Evolutionary conservation across 2,113 vertebrate species (phyloP), one percentile per base, ranked within the genome.

Genomic region (Heteronetta atricapilla): DNA sequence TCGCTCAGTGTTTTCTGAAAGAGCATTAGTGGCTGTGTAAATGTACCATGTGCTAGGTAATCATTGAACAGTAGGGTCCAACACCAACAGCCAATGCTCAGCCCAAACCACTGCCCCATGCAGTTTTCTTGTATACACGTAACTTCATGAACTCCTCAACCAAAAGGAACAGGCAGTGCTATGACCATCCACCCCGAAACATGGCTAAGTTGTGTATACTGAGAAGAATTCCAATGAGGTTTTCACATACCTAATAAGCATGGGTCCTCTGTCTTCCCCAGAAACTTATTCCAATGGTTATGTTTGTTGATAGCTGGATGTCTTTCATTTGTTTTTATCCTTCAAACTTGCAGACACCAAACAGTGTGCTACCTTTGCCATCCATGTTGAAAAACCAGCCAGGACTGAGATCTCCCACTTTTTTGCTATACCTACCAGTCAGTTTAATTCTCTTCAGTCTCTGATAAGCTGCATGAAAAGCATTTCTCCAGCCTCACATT

Each of bases 111-210:
- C 34, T n/a, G 52, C 31, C 48, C 67, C 46, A 3, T 60, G 59
- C 34, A 29, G 6, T 73, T 80, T 26, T 23, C 8, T 64, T 69
- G 18, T 18, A 2, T 13, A 5, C 3, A 4, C 0, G 0, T 48
- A 62, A 69, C 7, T 2, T 46, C 2, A 1, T 5, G 23, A 66
- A 44, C 13, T 28, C 64, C 34, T 72, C 17, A 26, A 6, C 31
- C 40, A 38, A 31, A 81, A 79, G 44, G 80, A 94, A 36, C 8
- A 34, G 14, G 29, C 29, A 63, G 42, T 8, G 2, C 34, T 58
- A 7, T 36, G 50, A 28, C 22, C 22, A n/a, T 36, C 60, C n/a
- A 26, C 48, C 44, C 42, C 31, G 73, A 69, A 90, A 90, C 8
- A 10, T 60, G 56, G 48, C 60, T 74, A 53, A 80, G 33, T 16